Percentiles rank a stretch among this genome's conserved stretches.
These are phyloP conservation scores for Jaculus jaculus DNA, from an alignment of 2,113 vertebrate genomes.

Conservation along the genomic window DNA sequence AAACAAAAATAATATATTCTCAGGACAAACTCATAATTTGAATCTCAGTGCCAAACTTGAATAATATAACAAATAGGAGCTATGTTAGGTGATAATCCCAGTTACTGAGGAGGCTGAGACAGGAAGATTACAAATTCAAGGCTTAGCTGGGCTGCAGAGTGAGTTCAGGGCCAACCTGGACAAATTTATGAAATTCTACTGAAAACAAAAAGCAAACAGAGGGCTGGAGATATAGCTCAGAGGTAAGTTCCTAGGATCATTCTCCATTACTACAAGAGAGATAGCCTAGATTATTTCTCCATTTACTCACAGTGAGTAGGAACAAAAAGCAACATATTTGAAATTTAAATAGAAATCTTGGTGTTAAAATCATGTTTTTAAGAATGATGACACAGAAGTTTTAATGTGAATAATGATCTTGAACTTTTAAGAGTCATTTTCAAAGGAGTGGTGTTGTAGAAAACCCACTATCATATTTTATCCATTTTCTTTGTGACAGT, in stretches of 20 bases:
- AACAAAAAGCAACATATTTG: constrained; percentile 66
- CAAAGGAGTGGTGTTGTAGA: neutral
- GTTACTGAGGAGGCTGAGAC: neutral
- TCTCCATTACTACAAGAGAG: neutral
- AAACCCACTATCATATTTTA: constrained; percentile 35
- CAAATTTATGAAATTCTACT: neutral
- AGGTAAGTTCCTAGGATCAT: neutral
- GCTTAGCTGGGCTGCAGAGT: neutral
- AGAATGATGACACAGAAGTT: constrained; percentile 49
- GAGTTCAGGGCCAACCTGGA: neutral
- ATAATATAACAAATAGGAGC: neutral
- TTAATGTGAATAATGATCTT: constrained; percentile 21
- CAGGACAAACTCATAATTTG: neutral
- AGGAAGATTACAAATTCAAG: neutral
- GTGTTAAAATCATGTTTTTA: constrained; percentile 54
- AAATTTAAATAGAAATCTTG: constrained; percentile 55
- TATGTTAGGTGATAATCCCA: too few species aligned
- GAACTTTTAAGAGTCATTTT: constrained; percentile 59
- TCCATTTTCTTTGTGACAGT: constrained; percentile 29
- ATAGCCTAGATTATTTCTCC: neutral
- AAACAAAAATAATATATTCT: neutral
- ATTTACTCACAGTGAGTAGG: neutral
- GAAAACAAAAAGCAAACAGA: neutral
- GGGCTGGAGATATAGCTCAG: neutral
- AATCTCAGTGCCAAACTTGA: neutral